Conservation (phyloP, 2,113 vertebrate species). For the Ophiodon elongatus region DNA sequence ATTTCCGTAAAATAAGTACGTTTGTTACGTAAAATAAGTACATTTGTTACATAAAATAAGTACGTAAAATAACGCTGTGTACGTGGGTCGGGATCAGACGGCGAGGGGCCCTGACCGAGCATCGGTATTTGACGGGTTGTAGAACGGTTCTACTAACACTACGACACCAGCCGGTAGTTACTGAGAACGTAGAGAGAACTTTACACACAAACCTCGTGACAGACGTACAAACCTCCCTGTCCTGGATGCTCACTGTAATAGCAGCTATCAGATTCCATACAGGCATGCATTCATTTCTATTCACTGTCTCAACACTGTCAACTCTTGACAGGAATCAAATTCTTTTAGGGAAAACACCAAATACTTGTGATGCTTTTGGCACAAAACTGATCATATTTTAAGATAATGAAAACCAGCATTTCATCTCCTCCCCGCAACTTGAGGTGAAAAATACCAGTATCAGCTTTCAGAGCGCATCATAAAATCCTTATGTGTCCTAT, state of each 20-base stretch:
- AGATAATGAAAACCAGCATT: neutral
- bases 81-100: too few relatives aligned
- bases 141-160: too few relatives aligned
- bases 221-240: neutral
- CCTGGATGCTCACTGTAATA: neutral
- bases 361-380: constrained; percentile 5
- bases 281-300: neutral
- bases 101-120: too few relatives aligned
- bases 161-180: neutral
- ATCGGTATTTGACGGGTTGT: too few relatives aligned
- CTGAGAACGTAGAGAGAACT: neutral
- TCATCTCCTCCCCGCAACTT: neutral
- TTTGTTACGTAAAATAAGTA: too few relatives aligned
- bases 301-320: neutral
- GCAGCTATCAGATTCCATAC: neutral
- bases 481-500: neutral
- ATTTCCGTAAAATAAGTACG: too few relatives aligned
- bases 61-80: too few relatives aligned
- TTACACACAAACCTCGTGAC: neutral
- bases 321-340: neutral
- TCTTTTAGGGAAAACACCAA: neutral
- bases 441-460: too few relatives aligned
- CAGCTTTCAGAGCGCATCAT: neutral
- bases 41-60: too few relatives aligned
- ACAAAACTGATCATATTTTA: neutral